Evolutionary conservation across 2,888 invertebrate genomes (phyloP), one percentile per base, ranked within the genome.

Genomic region (Ypsolopha sequella): DNA sequence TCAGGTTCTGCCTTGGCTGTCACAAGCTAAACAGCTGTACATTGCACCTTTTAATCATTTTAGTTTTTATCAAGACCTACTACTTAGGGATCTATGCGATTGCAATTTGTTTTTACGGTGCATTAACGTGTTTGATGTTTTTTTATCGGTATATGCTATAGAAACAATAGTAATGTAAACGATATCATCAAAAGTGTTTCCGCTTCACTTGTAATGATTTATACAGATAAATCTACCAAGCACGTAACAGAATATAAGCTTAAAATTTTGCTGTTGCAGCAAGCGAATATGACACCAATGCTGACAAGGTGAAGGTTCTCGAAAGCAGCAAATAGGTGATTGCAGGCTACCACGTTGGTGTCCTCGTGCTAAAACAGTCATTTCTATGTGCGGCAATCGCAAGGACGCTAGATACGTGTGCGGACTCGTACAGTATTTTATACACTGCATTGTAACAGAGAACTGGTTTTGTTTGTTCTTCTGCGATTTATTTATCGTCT

Each of bases 321-420:
- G 24, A 24, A 24, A 24, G 24, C 24, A 24, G 24, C 24, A 24
- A 24, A 24, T 3, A 3, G 24, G 24, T 24, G 24, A 24, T 24
- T 24, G 24, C 24, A n/a, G 24, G 24, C 24, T 24, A 24, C 24
- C 24, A 24, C 24, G 54, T 58, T 61, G 58, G 57, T 55, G 70
- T 63, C 66, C 65, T 68, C 66, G 62, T 68, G 70, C 64, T 68
- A 65, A 67, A 68, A 66, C 64, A 63, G 68, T 62, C 60, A 66
- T 67, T 65, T 56, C 54, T 57, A 55, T 51, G 36, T 49, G 48
- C 48, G 39, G 39, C 38, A 39, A 33, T 48, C 14, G 65, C 65
- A 65, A 66, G 66, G 63, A 59, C 63, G 61, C 41, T 34, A 47
- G 49, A 33, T 24, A 48, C 36, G 9, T 33, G 11, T 11, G 13